A percentile compares a stretch with the other conserved stretches of the same genome.
phyloP scores from a whole-genome alignment of 1,140 invertebrate species.

The Scylla paramamosain region DNA sequence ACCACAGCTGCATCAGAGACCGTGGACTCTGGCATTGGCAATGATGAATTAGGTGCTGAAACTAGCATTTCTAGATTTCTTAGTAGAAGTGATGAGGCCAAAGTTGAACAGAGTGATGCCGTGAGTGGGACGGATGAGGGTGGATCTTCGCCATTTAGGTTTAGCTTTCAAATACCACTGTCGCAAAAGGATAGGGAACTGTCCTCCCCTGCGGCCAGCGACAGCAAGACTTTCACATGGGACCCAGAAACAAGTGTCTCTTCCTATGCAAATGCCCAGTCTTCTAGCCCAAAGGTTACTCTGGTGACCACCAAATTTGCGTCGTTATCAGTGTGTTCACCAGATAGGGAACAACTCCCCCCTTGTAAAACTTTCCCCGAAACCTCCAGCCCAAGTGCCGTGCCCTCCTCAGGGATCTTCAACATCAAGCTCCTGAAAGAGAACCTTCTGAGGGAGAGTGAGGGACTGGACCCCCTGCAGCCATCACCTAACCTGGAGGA shows the following conservation, averaged over 20 bases:
- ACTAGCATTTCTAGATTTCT: constrained; percentile 74
- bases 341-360: constrained; percentile 65
- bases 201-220: constrained; percentile 53
- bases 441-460: constrained; percentile 75
- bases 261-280: constrained; percentile 66
- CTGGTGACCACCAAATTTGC: constrained; percentile 77
- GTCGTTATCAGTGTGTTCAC: constrained; percentile 73
- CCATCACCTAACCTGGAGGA: constrained; percentile 76
- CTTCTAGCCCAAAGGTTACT: constrained; percentile 74
- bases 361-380: constrained; percentile 70
- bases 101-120: constrained; percentile 68
- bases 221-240: constrained; percentile 59
- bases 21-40: constrained; percentile 77
- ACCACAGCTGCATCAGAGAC: constrained; percentile 76
- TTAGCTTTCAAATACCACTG: constrained; percentile 63
- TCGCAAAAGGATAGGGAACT: constrained; percentile 57
- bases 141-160: constrained; percentile 63
- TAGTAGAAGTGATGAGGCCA: constrained; percentile 71
- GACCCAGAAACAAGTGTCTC: constrained; percentile 69
- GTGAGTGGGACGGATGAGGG: constrained; percentile 50
- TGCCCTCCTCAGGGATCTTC: constrained; percentile 73
- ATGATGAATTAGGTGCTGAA: constrained; percentile 76
- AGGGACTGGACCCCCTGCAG: constrained; percentile 75
- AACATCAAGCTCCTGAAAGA: constrained; percentile 76
- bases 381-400: constrained; percentile 72